Evolutionary conservation across 2,888 invertebrate genomes (phyloP), one percentile per base, ranked within the genome.

Genomic region (Eupithecia exiguata): DNA sequence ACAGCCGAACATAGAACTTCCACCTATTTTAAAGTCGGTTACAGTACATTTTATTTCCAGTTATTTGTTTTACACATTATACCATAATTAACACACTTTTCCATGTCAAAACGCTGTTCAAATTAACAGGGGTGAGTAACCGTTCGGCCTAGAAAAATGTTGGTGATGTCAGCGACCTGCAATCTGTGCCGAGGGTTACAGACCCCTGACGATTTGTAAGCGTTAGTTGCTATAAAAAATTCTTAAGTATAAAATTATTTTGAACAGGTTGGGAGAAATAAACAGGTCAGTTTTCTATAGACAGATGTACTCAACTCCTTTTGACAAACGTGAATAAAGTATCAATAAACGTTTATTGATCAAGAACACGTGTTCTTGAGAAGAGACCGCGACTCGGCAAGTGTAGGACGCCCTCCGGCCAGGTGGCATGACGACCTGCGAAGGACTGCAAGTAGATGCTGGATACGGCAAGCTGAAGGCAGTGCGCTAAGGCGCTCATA

Each of bases 171-270:
- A 70, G 61, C 68, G 70, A 74, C 69, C 73, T 61, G 21, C 49
- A 76, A 66, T 46, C 70, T 61, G 70, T n/a, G 71, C 68, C 74
- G 69, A 67, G 68, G 78, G 78, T 77, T 75, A 71, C 53, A 46
- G 69, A 78, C 75, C 75, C 66, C 72, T 70, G 70, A 58, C 25
- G 38, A 53, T 53, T 69, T 63, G n/a, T 25, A 49, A 38, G 40
- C 63, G 61, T 38, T 65, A 38, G 82, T 82, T 78, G 77, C 83
- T 72, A 83, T 80, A 79, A 79, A 62, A 74, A 83, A 77, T 62
- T 70, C 2, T 38, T 62, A 35, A 12, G 25, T 12, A 58, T 25
- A 58, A 58, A 58, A 58, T 58, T 25, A 58, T 25, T 58, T 25
- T 58, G 21, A 14, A 14, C 12, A 25, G 1, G 14, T 25, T 25